phyloP scores from a whole-genome alignment of 2,888 invertebrate genomes.

The Acanthopleura granulata region DNA sequence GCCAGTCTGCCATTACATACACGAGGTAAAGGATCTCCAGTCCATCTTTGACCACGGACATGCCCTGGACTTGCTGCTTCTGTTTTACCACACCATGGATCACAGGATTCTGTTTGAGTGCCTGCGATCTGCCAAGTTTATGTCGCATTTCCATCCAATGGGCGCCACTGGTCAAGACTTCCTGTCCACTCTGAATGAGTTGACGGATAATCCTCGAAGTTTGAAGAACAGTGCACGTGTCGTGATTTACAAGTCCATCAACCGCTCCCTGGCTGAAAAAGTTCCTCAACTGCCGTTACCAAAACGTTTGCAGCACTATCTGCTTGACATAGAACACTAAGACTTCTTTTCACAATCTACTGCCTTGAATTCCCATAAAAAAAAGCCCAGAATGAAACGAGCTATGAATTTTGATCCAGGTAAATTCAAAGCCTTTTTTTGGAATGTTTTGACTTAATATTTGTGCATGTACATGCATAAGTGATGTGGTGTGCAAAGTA shows the following conservation, averaged over 20 bases:
- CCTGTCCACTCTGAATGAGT: slow-evolving; percentile 73
- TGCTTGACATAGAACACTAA: slow-evolving; percentile 71
- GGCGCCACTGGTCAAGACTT: slow-evolving; percentile 60
- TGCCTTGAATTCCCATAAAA: too few relatives aligned
- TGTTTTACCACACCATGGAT: slow-evolving; percentile 74
- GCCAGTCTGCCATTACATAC: slow-evolving; percentile 77
- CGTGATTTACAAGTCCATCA: slow-evolving; percentile 78
- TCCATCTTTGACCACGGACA: slow-evolving; percentile 74
- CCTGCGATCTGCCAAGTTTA: slow-evolving; percentile 77
- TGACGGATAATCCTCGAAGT: slow-evolving; percentile 78
- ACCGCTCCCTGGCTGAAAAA: slow-evolving; percentile 77
- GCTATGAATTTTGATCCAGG: too few relatives aligned
- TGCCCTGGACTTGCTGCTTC: slow-evolving; percentile 78
- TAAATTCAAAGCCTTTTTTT: too few relatives aligned
- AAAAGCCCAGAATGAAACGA: too few relatives aligned
- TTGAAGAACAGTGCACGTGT: slow-evolving; percentile 82
- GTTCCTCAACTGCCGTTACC: slow-evolving; percentile 80
- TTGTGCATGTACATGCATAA: too few relatives aligned
- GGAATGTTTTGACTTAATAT: too few relatives aligned
- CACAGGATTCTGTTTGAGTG: slow-evolving; percentile 79
- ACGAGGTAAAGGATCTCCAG: slow-evolving; percentile 77
- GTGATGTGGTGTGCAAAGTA: too few relatives aligned
- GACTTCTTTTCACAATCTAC: background rate
- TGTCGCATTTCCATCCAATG: slow-evolving; percentile 73
- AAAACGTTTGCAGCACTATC: slow-evolving; percentile 78